Base-by-base conservation (phyloP, 1,140 invertebrate genomes). In the Trachelipus rathkii region DNA sequence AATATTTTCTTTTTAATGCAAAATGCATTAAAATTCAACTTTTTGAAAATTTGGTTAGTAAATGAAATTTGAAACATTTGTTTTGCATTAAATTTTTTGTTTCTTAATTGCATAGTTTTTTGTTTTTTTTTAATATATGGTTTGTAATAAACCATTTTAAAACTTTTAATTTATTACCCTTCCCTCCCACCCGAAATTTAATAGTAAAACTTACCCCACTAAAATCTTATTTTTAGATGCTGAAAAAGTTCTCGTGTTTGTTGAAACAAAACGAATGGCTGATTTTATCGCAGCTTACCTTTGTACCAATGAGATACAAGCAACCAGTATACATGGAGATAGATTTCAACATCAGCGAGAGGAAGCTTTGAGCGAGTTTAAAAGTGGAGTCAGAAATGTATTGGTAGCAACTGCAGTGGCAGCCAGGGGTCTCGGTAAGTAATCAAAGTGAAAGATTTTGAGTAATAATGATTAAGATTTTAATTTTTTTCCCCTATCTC, bases 271-370 rank as follows among this genome's bases (percentile, higher is more conserved):
- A 83, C 89, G 92, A 71, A 92, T 90, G 50, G 93, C 93, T 0
- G 97, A 99, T 84, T 96, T 95, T 82, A 86, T 98, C 1, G 95
- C 93, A 0, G 88, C 89, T 0, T 89, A 89, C 76, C 83, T 95
- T 0, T 91, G 89, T 0, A 90, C 93, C 80, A 88, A 88, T 23
- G 85, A 88, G 75, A 88, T 90, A 45, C 71, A 66, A 43, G 60
- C 94, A 0, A 97, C 95, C 0, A 95, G 92, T 70, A 97, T 98
- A 80, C 96, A 98, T 85, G 96, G 95, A 1, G 96, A 96, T 85
- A 87, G 97, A 15, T 85, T 92, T 5, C 96, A 99, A 83, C 86
- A 89, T 67, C 93, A 98, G 85, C 87, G 97, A 46, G 96, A 98
- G 86, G 87, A 91, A 83, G 96, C 96, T 0, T 84, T 99, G 8